These are phyloP conservation scores for Tetramorium parvispinum DNA, from an alignment of 1,140 invertebrate species.

Conservation along the genomic window DNA sequence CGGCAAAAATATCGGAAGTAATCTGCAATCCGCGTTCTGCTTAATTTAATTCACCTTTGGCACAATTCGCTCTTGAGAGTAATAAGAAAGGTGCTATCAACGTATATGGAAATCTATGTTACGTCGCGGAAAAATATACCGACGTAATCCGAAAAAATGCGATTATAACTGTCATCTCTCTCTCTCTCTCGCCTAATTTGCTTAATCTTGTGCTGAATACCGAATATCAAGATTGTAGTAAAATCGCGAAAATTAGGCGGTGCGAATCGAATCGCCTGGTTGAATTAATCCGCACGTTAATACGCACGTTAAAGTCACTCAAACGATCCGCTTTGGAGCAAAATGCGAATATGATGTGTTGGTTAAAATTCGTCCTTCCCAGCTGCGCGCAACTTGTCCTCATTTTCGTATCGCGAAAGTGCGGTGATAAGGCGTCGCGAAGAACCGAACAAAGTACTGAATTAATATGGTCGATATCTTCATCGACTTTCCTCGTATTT, in stretches of 20 bases:
- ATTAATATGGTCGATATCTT: constrained; percentile 51
- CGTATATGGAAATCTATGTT: background rate
- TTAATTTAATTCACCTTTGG: constrained; percentile 36
- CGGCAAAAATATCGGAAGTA: constrained; percentile 12
- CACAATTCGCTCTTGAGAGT: background rate
- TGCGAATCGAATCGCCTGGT: constrained; percentile 26
- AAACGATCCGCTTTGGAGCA: constrained; percentile 8
- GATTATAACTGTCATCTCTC: background rate
- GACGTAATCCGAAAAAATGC: constrained; percentile 1
- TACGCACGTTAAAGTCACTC: constrained; percentile 36
- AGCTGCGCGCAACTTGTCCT: constrained; percentile 9
- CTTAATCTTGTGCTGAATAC: background rate
- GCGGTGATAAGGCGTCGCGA: constrained; percentile 11
- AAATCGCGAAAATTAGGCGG: constrained; percentile 26
- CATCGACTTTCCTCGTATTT: constrained; percentile 20
- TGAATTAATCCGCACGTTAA: constrained; percentile 48
- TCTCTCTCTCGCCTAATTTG: constrained; percentile 11
- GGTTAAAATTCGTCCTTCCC: constrained; percentile 50
- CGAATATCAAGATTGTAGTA: background rate
- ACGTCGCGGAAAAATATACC: background rate
- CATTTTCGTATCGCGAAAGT: constrained; percentile 31
- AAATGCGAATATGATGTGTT: background rate
- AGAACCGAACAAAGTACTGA: constrained; percentile 30
- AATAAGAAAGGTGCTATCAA: background rate
- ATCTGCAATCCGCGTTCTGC: constrained; percentile 6